A percentile compares a stretch with the other conserved stretches of the same genome.
Evolutionary conservation across 2,113 vertebrate genomes (phyloP).

Genomic region (Charadrius vociferus): DNA sequence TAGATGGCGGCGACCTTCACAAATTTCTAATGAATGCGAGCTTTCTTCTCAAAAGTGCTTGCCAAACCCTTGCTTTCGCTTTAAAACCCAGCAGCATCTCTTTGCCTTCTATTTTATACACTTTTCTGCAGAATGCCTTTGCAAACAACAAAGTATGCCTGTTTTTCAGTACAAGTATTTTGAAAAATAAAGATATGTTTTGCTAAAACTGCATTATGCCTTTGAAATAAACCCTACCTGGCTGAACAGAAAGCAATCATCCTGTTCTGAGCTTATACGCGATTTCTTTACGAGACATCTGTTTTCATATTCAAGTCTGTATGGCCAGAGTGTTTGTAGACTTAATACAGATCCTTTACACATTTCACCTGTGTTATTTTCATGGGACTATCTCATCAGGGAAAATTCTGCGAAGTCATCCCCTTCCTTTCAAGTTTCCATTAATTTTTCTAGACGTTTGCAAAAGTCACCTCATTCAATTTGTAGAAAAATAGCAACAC

Average conservation of each 20-base stretch:
- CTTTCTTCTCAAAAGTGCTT: neutral
- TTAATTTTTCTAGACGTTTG: neutral
- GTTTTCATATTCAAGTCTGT: neutral
- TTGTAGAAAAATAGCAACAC: neutral
- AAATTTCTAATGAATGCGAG: conserved; percentile 4
- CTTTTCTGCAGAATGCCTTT: neutral
- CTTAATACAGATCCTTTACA: neutral
- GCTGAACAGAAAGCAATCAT: neutral
- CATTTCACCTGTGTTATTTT: neutral
- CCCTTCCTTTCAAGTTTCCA: neutral
- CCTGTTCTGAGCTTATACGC: neutral
- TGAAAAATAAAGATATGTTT: neutral
- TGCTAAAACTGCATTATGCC: neutral
- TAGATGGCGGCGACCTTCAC: conserved; percentile 77
- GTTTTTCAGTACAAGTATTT: neutral
- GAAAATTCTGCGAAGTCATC: neutral
- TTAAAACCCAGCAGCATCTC: neutral
- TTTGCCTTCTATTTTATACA: neutral
- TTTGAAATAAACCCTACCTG: neutral
- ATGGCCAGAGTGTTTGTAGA: neutral
- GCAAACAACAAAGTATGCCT: neutral
- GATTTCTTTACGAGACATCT: neutral
- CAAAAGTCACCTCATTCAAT: neutral
- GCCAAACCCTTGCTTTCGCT: neutral
- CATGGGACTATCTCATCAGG: neutral